A percentile compares a stretch with the other conserved stretches of the same genome.
Conservation (phyloP, 2,113 vertebrate species). For the Rhea americana region DNA sequence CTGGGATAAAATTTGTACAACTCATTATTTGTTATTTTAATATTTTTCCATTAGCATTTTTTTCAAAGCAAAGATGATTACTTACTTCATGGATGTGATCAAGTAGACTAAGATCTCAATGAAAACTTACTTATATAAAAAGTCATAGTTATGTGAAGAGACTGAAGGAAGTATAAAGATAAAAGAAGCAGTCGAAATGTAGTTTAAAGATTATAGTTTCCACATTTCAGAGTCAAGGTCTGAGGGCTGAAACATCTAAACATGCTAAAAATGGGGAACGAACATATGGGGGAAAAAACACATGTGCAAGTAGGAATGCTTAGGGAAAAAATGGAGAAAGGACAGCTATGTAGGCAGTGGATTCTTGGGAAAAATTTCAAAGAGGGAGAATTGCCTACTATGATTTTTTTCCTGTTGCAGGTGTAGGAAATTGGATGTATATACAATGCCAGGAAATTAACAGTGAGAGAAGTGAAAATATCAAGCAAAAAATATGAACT, state of each 20-base stretch:
- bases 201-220: not conserved
- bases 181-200: not conserved
- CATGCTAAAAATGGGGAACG: not conserved
- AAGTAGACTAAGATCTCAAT: not conserved
- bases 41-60: not conserved
- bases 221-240: not conserved
- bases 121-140: not conserved
- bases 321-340: not conserved
- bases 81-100: not conserved
- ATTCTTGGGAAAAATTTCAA: not conserved
- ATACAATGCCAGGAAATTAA: not conserved
- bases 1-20: not conserved
- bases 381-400: not conserved
- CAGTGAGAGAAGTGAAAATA: not conserved
- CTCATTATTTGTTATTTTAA: not conserved
- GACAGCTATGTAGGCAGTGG: not conserved
- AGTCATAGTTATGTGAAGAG: not conserved
- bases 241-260: not conserved
- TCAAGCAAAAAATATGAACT: not conserved
- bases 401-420: not conserved
- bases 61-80: not conserved
- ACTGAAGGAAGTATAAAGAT: not conserved
- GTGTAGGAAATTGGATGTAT: not conserved
- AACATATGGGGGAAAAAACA: not conserved
- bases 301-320: not conserved